These are phyloP conservation scores for Neodontobutis hainanensis DNA, from an alignment of 2,113 vertebrate species.

Conservation along the genomic window DNA sequence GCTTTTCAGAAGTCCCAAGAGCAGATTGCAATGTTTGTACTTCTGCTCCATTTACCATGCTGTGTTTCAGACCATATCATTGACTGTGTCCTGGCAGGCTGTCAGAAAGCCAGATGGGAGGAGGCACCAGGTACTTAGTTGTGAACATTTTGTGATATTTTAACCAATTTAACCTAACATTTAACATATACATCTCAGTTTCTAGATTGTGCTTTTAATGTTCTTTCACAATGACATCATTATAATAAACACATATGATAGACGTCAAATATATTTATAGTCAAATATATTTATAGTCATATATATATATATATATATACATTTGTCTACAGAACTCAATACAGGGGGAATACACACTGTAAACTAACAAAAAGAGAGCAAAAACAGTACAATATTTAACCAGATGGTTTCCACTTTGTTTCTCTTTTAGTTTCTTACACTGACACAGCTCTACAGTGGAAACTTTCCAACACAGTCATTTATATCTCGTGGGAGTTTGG, in stretches of 20 bases:
- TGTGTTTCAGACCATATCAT: conserved; percentile 60
- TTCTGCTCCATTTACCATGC: conserved; percentile 75
- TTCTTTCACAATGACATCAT: too few species aligned
- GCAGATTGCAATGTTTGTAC: conserved; percentile 72
- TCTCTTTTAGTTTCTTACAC: too few species aligned
- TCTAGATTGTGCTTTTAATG: too few species aligned
- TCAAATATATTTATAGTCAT: too few species aligned
- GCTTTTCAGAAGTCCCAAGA: conserved; percentile 26
- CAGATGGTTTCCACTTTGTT: too few species aligned
- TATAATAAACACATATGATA: too few species aligned
- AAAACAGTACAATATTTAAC: too few species aligned
- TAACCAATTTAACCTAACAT: neutral
- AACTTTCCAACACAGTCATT: neutral
- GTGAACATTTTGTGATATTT: neutral
- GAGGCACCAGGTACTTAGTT: conserved; percentile 28
- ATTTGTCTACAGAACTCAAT: too few species aligned
- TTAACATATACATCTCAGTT: neutral
- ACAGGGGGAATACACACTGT: too few species aligned
- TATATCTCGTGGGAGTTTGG: neutral
- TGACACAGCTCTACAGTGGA: neutral
- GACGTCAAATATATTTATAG: too few species aligned
- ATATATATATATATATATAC: neutral
- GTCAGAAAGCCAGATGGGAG: conserved; percentile 35
- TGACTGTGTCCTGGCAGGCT: conserved; percentile 39
- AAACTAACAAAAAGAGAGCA: too few species aligned